Base-by-base conservation (phyloP, 2,797 vertebrate species). In the Brachyrhaphis roseni region DNA sequence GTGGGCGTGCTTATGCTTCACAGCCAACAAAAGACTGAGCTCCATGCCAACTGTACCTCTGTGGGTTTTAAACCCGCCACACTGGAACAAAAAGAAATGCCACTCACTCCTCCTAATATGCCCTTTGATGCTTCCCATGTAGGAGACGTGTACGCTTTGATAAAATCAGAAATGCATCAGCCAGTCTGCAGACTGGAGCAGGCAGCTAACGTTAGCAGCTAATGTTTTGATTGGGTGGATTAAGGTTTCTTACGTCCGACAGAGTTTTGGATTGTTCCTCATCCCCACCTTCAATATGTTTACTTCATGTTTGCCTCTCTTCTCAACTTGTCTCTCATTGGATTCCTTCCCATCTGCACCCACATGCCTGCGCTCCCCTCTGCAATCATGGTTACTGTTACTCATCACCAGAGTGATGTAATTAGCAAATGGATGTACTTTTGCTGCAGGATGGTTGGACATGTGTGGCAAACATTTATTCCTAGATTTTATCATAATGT, bases 181-280 rank as follows among this genome's bases (percentile, higher is more conserved):
- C 39, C 43, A 80, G 82, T 72, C 73, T 64, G 55, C 26, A 79
- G 75, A 84, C 68, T n/a, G 79, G 71, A 77, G 68, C 57, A 72
- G 79, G 79, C 79, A 71, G 80, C 80, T 86, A 78, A 88, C 85
- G 75, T 86, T 82, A 83, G 85, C 59, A 82, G 86, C 82, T 84
- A 53, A 74, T 62, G 34, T 81, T 88, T 86, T 51, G 82, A 82
- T 83, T 77, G 59, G 45, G 15, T 26, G 82, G 79, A 87, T 83
- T 78, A 86, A 89, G 89, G 74, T 82, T 73, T 86, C 73, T 26
- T 76, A 70, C 82, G 74, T 72, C 66, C 76, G 73, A 73, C 11
- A 66, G 18, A 66, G 62, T 28, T 71, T 82, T 39, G 81, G 79
- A 77, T 86, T 78, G 74, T 83, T 64, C 72, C 72, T 18, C 57